A percentile compares a stretch with the other conserved stretches of the same genome.
Conservation (phyloP, 2,113 vertebrate species). For the Alethe diademata region DNA sequence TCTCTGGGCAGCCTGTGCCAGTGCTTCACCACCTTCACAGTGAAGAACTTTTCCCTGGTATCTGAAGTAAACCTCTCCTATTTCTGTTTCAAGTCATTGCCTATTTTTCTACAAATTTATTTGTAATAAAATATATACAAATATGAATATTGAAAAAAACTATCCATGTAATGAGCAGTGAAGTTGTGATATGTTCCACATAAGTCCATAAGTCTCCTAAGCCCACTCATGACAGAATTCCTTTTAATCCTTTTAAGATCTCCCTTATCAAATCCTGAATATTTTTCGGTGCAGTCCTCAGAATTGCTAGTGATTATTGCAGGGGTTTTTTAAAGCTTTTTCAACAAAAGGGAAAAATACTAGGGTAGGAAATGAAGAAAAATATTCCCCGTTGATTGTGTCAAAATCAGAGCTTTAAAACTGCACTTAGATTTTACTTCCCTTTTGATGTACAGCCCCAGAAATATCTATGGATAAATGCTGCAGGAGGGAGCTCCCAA, state of each 20-base stretch:
- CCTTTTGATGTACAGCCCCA: not conserved
- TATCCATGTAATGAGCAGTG: not conserved
- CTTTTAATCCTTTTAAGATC: not conserved
- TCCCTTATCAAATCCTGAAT: not conserved
- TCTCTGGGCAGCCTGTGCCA: not conserved
- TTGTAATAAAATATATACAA: not conserved
- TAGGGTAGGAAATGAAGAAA: not conserved
- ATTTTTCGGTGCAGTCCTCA: rapidly evolving
- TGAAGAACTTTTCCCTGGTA: not conserved
- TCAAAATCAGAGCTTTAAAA: not conserved
- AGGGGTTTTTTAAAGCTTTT: not conserved
- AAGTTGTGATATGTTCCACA: not conserved
- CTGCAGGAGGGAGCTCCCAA: not conserved
- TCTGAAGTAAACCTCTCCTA: not conserved
- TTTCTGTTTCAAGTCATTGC: not conserved
- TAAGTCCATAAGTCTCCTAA: not conserved
- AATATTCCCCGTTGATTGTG: not conserved
- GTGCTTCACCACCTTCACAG: not conserved
- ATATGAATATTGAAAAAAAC: not conserved
- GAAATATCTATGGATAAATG: not conserved
- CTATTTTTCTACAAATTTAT: not conserved
- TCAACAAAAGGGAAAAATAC: not conserved
- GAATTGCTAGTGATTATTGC: not conserved
- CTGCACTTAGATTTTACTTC: not conserved
- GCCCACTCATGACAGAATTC: not conserved